Evolutionary conservation across 1,140 invertebrate species (phyloP), one percentile per base, ranked within the genome.

Genomic region (Trichomalopsis sarcophagae): DNA sequence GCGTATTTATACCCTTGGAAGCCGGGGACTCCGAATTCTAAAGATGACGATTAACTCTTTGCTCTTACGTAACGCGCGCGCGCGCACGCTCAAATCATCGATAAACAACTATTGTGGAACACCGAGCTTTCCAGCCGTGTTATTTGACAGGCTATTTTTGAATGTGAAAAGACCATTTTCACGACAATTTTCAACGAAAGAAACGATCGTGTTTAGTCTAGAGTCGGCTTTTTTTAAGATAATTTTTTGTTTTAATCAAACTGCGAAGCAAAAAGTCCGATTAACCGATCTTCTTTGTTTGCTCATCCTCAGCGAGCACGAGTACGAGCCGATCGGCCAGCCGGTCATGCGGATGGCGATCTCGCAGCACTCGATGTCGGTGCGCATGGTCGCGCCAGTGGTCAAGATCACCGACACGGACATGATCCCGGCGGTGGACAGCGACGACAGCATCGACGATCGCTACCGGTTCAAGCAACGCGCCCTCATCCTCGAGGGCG

Each of bases 271-370:
- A 62, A 62, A 62, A 62, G 17, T 6, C 6, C 1, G 55, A 62
- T 62, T 62, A 62, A 62, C 21, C 14, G 17, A 21, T 62, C 3
- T 0, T 7, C 17, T 36, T 36, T 62, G 21, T 62, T n/a, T 47
- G 14, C 14, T 47, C 55, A 21, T 47, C 6, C 66, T 86, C 94
- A 97, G 97, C 94, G 97, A 97, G 94, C 97, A 98, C 95, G 96
- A 97, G 91, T 98, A 97, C 94, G 97, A 97, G 94, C 96, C 96
- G 86, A 95, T 97, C 89, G 91, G 86, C 23, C 81, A 85, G 91
- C 94, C 87, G 89, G 89, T 68, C 90, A 91, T 74, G 90, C 62
- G 84, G 9, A 40, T 82, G 78, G 27, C 80, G 11, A 92, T 82
- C 90, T 93, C 88, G 91, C 93, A 87, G 90, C 93, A 87, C 88